phyloP scores from a whole-genome alignment of 2,113 vertebrate genomes.

The Campylomormyrus numenius region DNA sequence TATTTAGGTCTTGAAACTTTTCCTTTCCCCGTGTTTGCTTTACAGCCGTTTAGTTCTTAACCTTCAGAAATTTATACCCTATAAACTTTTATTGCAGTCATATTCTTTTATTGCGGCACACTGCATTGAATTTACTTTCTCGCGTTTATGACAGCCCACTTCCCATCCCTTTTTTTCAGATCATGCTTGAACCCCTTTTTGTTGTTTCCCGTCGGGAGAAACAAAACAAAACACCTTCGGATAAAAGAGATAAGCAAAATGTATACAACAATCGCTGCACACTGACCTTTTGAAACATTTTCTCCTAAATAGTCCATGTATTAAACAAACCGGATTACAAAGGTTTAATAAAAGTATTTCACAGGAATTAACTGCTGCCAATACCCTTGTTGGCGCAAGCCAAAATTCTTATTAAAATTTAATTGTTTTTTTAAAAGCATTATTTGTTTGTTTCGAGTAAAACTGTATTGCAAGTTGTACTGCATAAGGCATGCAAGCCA shows the following conservation, averaged over 20 bases:
- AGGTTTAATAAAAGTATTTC: not conserved
- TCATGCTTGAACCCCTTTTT: slow-evolving; percentile 52
- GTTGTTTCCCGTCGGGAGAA: slow-evolving; percentile 58
- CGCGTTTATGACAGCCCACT: slow-evolving; percentile 74
- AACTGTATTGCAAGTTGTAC: not conserved
- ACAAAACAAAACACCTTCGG: slow-evolving; percentile 32
- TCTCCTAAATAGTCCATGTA: not conserved
- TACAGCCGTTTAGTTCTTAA: slow-evolving; percentile 97
- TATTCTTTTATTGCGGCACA: slow-evolving; percentile 97
- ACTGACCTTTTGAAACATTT: not conserved
- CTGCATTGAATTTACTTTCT: slow-evolving; percentile 73
- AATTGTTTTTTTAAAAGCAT: not conserved
- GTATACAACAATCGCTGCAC: not conserved
- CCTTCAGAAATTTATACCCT: slow-evolving; percentile 99
- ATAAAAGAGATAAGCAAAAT: not conserved
- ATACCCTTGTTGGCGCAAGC: not conserved
- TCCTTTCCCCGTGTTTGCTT: slow-evolving; percentile 78
- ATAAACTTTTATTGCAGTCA: slow-evolving; percentile 99
- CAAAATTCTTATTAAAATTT: not conserved
- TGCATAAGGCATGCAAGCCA: not conserved
- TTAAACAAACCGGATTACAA: not conserved
- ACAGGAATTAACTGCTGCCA: slow-evolving; percentile 28
- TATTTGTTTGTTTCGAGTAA: not conserved
- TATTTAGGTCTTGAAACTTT: slow-evolving; percentile 71
- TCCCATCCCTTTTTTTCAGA: slow-evolving; percentile 53